phyloP scores from a whole-genome alignment of 2,888 invertebrate species.

The Tetramorium bicarinatum region DNA sequence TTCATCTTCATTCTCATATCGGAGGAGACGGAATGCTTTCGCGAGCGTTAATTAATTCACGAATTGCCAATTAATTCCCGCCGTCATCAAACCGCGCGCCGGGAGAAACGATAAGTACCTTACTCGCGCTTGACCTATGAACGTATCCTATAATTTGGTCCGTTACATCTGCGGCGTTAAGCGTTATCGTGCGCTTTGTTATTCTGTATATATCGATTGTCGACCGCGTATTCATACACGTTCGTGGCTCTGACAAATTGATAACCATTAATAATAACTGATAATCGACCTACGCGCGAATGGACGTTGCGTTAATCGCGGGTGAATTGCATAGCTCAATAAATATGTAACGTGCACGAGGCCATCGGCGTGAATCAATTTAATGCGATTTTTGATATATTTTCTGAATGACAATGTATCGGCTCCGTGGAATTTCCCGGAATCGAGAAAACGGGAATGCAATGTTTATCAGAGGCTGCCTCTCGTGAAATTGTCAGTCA shows the following conservation, averaged over 20 bases:
- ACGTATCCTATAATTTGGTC: constrained; percentile 37
- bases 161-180: constrained; percentile 52
- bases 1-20: constrained; percentile 10
- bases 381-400: constrained; percentile 36
- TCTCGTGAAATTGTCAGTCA: constrained; percentile 1
- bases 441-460: background rate
- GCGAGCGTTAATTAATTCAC: background rate
- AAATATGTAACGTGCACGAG: constrained; percentile 49
- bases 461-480: background rate
- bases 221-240: constrained; percentile 48
- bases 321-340: constrained; percentile 52
- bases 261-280: constrained; percentile 69
- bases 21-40: background rate
- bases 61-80: constrained; percentile 12
- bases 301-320: constrained; percentile 52
- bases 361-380: constrained; percentile 23
- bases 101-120: constrained; percentile 41
- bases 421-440: constrained; percentile 44
- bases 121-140: constrained; percentile 49
- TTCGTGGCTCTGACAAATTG: constrained; percentile 70
- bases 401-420: constrained; percentile 23
- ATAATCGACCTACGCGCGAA: constrained; percentile 57
- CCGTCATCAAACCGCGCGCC: background rate
- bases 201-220: constrained; percentile 50
- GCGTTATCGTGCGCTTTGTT: constrained; percentile 52